phyloP scores from a whole-genome alignment of 2,113 vertebrate species.

The Neotragus moschatus region DNA sequence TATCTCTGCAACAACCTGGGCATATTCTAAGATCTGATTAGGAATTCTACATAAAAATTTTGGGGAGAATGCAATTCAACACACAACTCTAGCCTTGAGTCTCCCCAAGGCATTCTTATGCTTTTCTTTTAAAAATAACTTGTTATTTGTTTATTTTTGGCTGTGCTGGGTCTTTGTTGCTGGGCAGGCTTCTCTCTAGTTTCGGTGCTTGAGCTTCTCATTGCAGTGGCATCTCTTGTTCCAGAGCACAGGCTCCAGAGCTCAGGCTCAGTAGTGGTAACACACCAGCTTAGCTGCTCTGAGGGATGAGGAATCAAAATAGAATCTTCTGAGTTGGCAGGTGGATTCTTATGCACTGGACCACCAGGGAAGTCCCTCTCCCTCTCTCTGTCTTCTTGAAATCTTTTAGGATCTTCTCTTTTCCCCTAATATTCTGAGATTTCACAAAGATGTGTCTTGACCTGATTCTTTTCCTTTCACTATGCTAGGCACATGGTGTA shows the following conservation, averaged over 20 bases:
- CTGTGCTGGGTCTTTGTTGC: not conserved
- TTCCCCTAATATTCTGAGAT: not conserved
- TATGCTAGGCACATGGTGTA: not conserved
- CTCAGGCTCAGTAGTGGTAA: not conserved
- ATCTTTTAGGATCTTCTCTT: not conserved
- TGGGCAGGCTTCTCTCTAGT: not conserved
- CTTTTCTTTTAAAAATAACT: not conserved
- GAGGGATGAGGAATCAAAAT: not conserved
- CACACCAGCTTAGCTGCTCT: not conserved
- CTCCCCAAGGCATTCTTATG: not conserved
- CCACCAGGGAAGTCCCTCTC: not conserved
- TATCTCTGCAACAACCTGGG: not conserved
- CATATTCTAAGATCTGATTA: not conserved
- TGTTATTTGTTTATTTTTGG: not conserved
- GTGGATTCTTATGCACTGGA: not conserved
- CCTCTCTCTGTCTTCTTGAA: not conserved
- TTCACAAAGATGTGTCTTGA: not conserved
- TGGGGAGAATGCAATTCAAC: not conserved
- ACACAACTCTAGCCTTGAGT: not conserved
- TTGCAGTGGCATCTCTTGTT: not conserved
- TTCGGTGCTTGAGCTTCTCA: not conserved
- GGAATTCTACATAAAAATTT: not conserved
- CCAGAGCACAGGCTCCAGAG: not conserved
- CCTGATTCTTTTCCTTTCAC: not conserved
- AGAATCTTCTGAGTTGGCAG: not conserved